Evolutionary conservation across 2,113 vertebrate genomes (phyloP), one percentile per base, ranked within the genome.

Genomic region (Phoenicopterus ruber): DNA sequence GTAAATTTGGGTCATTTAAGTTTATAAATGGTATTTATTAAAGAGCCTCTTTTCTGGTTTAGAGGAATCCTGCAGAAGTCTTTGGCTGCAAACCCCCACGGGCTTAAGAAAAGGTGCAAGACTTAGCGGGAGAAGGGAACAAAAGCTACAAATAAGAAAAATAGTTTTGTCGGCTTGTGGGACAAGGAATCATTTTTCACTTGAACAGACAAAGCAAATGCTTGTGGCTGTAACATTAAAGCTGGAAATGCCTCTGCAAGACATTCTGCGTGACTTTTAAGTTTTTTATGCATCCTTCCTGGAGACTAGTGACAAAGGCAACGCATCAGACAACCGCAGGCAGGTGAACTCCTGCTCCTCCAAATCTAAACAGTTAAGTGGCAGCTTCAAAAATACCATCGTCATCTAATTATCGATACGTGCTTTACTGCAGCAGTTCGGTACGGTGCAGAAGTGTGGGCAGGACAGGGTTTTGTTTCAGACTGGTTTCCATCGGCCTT

Each of bases 331-430:
- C 3, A 5, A 21, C 74, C 3, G 4, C 57, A 87, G 28, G 34
- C 69, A 65, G 67, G 46, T 29, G 58, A 72, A 78, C 10, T 85
- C 38, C n/a, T 61, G 24, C 66, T 18, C 40, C 50, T 89, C 44
- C 83, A 81, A 59, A 73, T 84, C n/a, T 52, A 34, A 93, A 22
- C 22, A 67, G 49, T 0, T 44, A 93, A 85, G 42, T 10, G 40
- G 9, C 76, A 82, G 42, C 58, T 79, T 82, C 26, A 87, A 34
- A 94, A 89, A 42, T 46, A 21, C 16, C 29, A 1, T 67, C 0
- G 0, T 24, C 0, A 0, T 82, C 42, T 73, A n/a, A 46, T 78
- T 69, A 38, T 42, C 7, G 3, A 4, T 67, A 20, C 0, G 9
- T 22, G 17, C 18, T 38, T 79, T 34, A 21, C 57, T 73, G 55